Evolutionary conservation across 2,888 invertebrate genomes (phyloP).

Genomic region (Nasonovia ribisnigri): DNA sequence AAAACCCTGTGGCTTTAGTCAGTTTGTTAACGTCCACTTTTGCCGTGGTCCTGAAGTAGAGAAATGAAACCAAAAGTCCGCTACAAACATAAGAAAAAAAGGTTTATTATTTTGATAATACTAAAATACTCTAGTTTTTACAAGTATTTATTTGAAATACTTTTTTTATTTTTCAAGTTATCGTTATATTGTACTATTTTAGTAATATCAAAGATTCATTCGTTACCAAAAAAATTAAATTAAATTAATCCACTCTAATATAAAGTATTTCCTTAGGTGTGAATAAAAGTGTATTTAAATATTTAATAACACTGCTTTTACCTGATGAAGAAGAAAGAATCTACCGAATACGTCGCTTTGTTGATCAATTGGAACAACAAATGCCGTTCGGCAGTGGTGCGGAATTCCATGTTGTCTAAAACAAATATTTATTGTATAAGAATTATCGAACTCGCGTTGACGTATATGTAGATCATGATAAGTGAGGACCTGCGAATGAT

Average conservation of each 20-base stretch:
- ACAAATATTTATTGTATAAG: constrained; percentile 23
- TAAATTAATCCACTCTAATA: neutral
- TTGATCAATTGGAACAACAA: constrained; percentile 84
- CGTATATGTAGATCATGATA: neutral
- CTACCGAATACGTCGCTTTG: constrained; percentile 84
- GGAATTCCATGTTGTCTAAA: constrained; percentile 84
- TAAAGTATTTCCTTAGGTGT: neutral
- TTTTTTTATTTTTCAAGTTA: too few species aligned
- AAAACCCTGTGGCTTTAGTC: constrained; percentile 69
- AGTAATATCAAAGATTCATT: neutral
- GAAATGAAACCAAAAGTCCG: constrained; percentile 84
- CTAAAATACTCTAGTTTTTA: neutral
- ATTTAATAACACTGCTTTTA: constrained; percentile 67
- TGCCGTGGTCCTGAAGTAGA: constrained; percentile 77
- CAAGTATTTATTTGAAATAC: neutral
- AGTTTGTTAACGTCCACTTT: constrained; percentile 68
- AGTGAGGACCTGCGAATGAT: neutral
- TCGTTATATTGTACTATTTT: neutral
- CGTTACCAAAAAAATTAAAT: neutral
- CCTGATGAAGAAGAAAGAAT: constrained; percentile 85
- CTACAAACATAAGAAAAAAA: constrained; percentile 72
- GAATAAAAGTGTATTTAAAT: neutral
- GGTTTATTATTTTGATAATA: neutral
- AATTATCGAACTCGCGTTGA: neutral
- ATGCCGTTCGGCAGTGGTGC: constrained; percentile 80